A percentile compares a stretch with the other conserved stretches of the same genome.
Conservation (phyloP, 2,888 invertebrate species). For the Cylindroiulus punctatus region DNA sequence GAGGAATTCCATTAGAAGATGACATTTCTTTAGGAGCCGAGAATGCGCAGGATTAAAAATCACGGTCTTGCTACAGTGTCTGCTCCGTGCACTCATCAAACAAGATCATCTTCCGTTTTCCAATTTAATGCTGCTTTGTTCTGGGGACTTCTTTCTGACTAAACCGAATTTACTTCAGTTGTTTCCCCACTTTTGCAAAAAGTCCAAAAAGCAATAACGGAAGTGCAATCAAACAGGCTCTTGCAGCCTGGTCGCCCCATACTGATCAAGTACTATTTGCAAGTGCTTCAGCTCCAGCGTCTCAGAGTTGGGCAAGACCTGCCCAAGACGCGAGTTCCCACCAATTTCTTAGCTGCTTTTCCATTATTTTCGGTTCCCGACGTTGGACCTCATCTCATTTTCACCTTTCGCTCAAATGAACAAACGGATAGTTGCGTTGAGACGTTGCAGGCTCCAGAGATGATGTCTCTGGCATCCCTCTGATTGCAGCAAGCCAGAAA, state of each 20-base stretch:
- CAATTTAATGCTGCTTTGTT: background rate
- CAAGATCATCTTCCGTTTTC: background rate
- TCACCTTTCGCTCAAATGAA: background rate
- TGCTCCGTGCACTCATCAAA: background rate
- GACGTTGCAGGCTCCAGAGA: background rate
- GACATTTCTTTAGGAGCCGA: background rate
- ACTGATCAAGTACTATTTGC: background rate
- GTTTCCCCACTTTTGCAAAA: background rate
- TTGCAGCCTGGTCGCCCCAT: background rate
- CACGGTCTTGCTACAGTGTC: background rate
- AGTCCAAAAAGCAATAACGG: background rate
- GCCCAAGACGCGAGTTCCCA: constrained; percentile 4
- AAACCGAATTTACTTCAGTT: background rate
- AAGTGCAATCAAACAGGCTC: constrained; percentile 5
- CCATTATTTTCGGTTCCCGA: background rate
- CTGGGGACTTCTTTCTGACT: background rate
- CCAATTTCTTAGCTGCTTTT: background rate
- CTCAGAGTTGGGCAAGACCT: background rate
- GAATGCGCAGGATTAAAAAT: background rate
- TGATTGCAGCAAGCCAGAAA: background rate
- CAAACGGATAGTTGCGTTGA: background rate
- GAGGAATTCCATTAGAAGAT: no score
- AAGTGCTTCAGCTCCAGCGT: background rate
- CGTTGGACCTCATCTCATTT: constrained; percentile 4
- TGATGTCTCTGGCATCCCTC: background rate